Percentiles rank a stretch among this genome's conserved stretches.
phyloP scores from a whole-genome alignment of 2,113 vertebrate species.

The Crotalus horridus region DNA sequence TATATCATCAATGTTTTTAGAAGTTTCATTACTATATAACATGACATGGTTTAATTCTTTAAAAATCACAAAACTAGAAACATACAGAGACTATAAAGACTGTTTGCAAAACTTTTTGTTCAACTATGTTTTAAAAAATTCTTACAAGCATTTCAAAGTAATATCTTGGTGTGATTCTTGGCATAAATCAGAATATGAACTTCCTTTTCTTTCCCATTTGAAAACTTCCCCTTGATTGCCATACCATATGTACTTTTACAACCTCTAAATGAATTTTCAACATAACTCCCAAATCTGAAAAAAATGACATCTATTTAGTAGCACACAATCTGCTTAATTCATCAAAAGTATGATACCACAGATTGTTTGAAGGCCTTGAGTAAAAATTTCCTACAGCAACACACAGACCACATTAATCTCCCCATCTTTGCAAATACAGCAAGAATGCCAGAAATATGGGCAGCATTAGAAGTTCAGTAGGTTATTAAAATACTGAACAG shows the following conservation, averaged over 20 bases:
- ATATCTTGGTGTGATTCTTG: slow-evolving; percentile 46
- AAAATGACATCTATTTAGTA: background rate
- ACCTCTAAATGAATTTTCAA: slow-evolving; percentile 25
- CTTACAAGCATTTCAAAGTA: background rate
- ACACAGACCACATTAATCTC: background rate
- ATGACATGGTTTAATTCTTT: background rate
- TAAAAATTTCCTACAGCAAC: slow-evolving; percentile 18
- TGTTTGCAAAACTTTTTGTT: background rate
- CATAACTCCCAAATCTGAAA: slow-evolving; percentile 10
- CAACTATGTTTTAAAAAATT: slow-evolving; percentile 28
- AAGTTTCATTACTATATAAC: background rate
- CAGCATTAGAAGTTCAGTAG: slow-evolving; percentile 14
- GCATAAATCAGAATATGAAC: slow-evolving; percentile 29
- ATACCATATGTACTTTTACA: slow-evolving; percentile 2
- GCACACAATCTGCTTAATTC: slow-evolving; percentile 27
- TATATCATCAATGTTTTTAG: background rate
- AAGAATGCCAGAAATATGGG: background rate
- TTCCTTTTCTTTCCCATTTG: slow-evolving; percentile 43
- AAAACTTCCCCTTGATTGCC: background rate
- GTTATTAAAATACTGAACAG: background rate
- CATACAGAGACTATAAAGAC: background rate
- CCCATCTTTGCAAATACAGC: background rate
- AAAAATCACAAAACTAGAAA: background rate
- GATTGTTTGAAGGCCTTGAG: background rate
- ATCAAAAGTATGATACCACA: background rate